Base-by-base conservation (phyloP, 30 jellyfish, hydroid and myxozoan genomes). In the Hydra vulgaris region DNA sequence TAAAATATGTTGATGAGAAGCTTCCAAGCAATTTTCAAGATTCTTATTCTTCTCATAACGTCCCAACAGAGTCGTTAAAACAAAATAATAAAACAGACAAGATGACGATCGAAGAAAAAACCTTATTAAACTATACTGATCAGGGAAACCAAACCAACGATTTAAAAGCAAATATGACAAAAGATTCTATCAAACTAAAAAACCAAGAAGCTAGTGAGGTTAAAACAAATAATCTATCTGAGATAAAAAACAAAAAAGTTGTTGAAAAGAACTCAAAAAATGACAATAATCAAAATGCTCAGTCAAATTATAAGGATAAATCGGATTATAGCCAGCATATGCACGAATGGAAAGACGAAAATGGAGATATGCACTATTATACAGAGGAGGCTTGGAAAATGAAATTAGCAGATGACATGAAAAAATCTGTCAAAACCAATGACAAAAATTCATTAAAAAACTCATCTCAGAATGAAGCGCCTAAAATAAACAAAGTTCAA, bases 381-480 rank as follows among this genome's bases (percentile, higher is more conserved):
- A 23, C 25, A 7, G 75, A 68, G 27, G 75, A 68, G 8, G 25
- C 75, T 68, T 68, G 75, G 81, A 73, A 73, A 73, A 73, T 22
- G 81, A 24, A 73, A 40, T 20, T 20, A 21, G 55, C 81, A 73
- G 55, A 73, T 73, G 81, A 73, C 24, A 73, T 8, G 18, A 68
- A 20, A 3, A 68, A n/a, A 23, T 20, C 75, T n/a, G 8, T n/a
- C 16, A 68, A 68, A 68, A 68, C 7, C 7, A 68, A 7, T 3
- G 75, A 68, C 7, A 68, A 68, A 15, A 68, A 23, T 3, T 4
- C 25, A 3, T n/a, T 15, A 3, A 23, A 68, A 68, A 16, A 68
- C 15, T 7, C 25, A 3, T n/a, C 15, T 8, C 16, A 4, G 75
- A 68, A n/a, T 68, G 27, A 7, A 68, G 26, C 7, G 16, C 8